Conservation (phyloP, 2,797 vertebrate species). For the Pangasius macronema region DNA sequence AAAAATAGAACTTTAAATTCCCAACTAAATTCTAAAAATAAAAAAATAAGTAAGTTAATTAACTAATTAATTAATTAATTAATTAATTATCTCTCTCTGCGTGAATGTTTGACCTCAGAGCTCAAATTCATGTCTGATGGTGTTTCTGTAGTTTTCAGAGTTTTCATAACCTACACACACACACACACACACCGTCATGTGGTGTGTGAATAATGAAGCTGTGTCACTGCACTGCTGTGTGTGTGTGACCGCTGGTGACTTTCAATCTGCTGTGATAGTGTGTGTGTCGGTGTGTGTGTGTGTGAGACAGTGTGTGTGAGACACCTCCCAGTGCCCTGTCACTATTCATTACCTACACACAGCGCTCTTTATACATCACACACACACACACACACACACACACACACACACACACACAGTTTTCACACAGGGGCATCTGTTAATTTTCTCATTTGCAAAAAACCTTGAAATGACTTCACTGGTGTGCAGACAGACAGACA, state of each 20-base stretch:
- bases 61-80: background rate
- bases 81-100: background rate
- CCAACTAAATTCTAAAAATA: background rate
- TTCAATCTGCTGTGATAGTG: constrained; percentile 17
- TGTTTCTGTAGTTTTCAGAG: constrained; percentile 1
- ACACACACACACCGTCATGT: background rate
- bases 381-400: constrained; percentile 1
- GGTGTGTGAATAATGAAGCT: constrained; percentile 31
- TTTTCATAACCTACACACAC: background rate
- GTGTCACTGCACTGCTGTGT: constrained; percentile 16
- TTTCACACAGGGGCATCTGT: constrained; percentile 16
- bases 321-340: constrained; percentile 48
- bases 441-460: constrained; percentile 16
- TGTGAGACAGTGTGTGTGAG: constrained; percentile 27
- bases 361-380: constrained; percentile 25
- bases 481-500: background rate
- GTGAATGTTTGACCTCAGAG: background rate
- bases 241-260: background rate
- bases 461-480: constrained; percentile 20
- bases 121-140: background rate
- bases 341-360: constrained; percentile 42
- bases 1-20: background rate
- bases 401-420: constrained; percentile 11
- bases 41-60: background rate
- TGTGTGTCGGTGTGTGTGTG: background rate